phyloP scores from a whole-genome alignment of 2,797 vertebrate genomes.

The Dendrocincla tyrannina region DNA sequence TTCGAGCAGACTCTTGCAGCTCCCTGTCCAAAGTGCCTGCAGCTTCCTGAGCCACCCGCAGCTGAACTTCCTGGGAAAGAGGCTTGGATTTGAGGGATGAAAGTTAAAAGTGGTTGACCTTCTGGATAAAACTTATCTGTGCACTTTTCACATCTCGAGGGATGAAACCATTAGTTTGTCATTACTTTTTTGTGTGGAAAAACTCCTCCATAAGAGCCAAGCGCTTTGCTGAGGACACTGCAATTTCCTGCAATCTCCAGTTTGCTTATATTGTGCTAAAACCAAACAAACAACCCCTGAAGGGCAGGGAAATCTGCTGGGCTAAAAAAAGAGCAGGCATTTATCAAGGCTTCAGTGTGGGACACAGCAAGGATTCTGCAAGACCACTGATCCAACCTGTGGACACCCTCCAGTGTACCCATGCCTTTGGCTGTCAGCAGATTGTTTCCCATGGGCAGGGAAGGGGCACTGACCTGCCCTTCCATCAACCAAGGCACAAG shows the following conservation, averaged over 20 bases:
- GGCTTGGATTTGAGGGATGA: background rate
- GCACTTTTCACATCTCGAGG: background rate
- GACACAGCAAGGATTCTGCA: background rate
- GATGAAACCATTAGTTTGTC: background rate
- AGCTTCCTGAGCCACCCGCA: background rate
- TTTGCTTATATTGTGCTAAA: background rate
- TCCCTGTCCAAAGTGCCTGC: background rate
- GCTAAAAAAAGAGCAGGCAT: background rate
- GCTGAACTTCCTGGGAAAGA: background rate
- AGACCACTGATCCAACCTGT: accelerated
- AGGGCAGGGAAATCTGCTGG: background rate
- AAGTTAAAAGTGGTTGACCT: constrained; percentile 9
- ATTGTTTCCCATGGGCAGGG: background rate
- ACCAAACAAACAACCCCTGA: background rate
- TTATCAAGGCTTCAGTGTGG: background rate
- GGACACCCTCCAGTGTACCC: accelerated
- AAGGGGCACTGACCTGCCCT: background rate
- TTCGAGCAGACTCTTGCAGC: background rate
- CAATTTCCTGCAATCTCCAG: background rate
- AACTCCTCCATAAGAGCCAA: background rate
- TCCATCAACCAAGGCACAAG: background rate
- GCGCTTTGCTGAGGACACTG: background rate
- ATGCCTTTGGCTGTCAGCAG: background rate
- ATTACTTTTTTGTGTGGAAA: background rate
- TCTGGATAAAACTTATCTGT: background rate